Base-by-base conservation (phyloP, 2,113 vertebrate genomes). In the Pantherophis guttatus region DNA sequence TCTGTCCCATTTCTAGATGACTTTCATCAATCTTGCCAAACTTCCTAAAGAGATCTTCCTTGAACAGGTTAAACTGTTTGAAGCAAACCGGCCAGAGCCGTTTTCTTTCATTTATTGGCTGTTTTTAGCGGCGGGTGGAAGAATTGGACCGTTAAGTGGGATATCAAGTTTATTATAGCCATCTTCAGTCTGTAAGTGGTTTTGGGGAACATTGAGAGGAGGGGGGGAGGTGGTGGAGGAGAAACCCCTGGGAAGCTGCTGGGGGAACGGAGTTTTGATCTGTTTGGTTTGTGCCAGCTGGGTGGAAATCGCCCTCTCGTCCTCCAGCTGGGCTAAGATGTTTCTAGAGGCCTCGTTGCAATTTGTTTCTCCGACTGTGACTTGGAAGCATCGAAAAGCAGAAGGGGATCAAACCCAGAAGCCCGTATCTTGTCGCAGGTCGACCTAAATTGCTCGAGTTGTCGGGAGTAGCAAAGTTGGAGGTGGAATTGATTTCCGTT, bases 151-250 rank as follows among this genome's bases (percentile, higher is more conserved):
- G 0, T 48, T 97, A 96, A 97, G 96, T 96, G 97, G 97, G 95
- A 94, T 96, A 97, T 97, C 96, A 96, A 95, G 91, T 97, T 97
- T 97, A 97, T 97, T 96, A 94, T 96, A 96, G 96, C 96, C 92
- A 96, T 97, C 97, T 97, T 95, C 96, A 95, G 94, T 93, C 95
- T 92, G 94, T 97, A 96, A 97, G 96, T 97, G 96, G 95, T 96
- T 97, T 97, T 96, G 96, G 94, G 94, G 93, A 96, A 96, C 94
- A 96, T 92, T 94, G 91, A 95, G 44, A 48, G 44, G 44, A 48
- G 44, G 95, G 90, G 90, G 94, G 87, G 29, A 21, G 24, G 12
- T 54, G 10, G 59, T 39, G 85, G 59, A 8, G 70, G 21, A 62
- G 86, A 33, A 2, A 19, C 44, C 29, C 29, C 44, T 3, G 54